A percentile compares a stretch with the other conserved stretches of the same genome.
These are phyloP conservation scores for Erpobdella octoculata DNA, from an alignment of 2,888 invertebrate genomes.

Conservation along the genomic window DNA sequence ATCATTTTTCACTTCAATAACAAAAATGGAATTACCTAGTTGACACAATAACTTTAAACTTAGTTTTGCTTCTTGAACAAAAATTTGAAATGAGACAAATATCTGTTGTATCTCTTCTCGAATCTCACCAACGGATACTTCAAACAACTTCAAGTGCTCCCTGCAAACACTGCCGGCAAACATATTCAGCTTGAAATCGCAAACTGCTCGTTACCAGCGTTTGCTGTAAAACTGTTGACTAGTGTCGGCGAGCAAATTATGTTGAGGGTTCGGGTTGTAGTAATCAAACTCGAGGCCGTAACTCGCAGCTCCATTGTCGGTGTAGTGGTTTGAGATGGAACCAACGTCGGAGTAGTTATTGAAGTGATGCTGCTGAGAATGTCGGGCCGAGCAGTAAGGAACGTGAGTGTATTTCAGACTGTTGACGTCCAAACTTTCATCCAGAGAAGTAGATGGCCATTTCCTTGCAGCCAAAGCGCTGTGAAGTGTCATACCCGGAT, in stretches of 20 bases:
- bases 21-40: no score
- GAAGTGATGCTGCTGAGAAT: neutral
- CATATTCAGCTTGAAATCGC: neutral
- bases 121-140: no score
- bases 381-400: constrained; percentile 3
- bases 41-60: no score
- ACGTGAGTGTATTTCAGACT: neutral
- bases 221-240: neutral
- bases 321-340: no score
- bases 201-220: neutral
- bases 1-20: no score
- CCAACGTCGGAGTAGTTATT: no score
- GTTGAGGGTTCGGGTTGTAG: neutral
- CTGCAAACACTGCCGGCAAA: neutral
- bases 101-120: no score
- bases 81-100: no score
- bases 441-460: no score
- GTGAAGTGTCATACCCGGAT: neutral
- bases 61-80: no score
- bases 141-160: neutral
- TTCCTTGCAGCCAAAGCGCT: neutral
- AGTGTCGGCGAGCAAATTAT: neutral
- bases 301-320: no score
- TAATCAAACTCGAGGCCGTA: neutral
- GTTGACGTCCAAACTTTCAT: neutral